Conservation (phyloP, 2,113 vertebrate genomes). For the Oreochromis niloticus region DNA sequence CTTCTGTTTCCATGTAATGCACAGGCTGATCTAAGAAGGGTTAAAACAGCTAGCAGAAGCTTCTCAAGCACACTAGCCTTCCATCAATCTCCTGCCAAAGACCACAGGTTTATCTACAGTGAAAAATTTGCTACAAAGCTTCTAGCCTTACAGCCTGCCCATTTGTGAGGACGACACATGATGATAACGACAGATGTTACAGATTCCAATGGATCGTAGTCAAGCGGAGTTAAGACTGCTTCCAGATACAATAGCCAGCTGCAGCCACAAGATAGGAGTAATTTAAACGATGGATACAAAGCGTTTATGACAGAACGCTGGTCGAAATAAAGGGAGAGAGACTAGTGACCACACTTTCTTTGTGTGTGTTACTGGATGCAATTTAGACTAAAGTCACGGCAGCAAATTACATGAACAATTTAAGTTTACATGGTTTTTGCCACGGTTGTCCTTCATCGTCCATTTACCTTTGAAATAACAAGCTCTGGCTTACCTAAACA, state of each 20-base stretch:
- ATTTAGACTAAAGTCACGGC: not conserved
- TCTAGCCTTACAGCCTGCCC: not conserved
- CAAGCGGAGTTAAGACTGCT: not conserved
- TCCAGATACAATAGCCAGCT: not conserved
- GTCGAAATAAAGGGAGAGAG: not conserved
- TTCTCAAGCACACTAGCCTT: not conserved
- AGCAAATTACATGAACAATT: conserved; percentile 32
- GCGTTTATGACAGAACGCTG: not conserved
- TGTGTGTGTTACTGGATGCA: not conserved
- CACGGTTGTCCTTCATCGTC: conserved; percentile 28
- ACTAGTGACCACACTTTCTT: not conserved
- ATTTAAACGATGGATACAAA: not conserved
- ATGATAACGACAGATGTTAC: not conserved
- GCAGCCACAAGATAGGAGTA: not conserved
- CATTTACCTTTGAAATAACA: conserved; percentile 29
- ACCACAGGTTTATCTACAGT: not conserved
- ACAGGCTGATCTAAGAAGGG: not conserved
- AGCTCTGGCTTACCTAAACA: not conserved
- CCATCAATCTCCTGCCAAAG: not conserved
- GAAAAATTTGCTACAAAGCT: not conserved
- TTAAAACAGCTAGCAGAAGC: not conserved
- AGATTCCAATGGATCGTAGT: not conserved
- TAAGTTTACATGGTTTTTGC: not conserved
- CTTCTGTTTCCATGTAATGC: not conserved
- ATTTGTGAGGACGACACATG: not conserved